These are phyloP conservation scores for Thaumatotibia leucotreta DNA, from an alignment of 1,140 invertebrate species.

Conservation along the genomic window DNA sequence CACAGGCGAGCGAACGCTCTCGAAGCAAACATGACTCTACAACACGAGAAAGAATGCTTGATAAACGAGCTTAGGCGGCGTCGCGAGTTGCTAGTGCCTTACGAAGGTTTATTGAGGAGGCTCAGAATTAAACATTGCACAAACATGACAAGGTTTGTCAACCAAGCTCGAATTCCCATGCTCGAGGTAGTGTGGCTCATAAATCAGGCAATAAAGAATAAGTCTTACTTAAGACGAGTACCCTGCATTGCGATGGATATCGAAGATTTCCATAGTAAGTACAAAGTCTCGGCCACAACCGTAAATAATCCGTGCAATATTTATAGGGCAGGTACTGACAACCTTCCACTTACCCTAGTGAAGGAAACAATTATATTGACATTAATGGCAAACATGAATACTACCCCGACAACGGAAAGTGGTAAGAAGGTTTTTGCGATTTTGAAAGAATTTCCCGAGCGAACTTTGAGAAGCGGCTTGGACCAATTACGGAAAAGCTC, in stretches of 20 bases:
- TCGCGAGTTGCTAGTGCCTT: slow-evolving; percentile 39
- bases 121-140: slow-evolving; percentile 36
- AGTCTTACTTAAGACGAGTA: slow-evolving; percentile 30
- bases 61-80: slow-evolving; percentile 51
- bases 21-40: slow-evolving; percentile 38
- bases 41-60: slow-evolving; percentile 50
- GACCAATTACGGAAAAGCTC: slow-evolving; percentile 53
- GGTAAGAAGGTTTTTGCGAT: slow-evolving; percentile 46
- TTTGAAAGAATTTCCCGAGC: slow-evolving; percentile 47
- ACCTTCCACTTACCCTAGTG: slow-evolving; percentile 33
- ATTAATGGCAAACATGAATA: slow-evolving; percentile 43
- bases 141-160: slow-evolving; percentile 47
- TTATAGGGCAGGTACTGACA: slow-evolving; percentile 34
- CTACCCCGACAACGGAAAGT: slow-evolving; percentile 24
- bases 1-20: slow-evolving; percentile 42
- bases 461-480: slow-evolving; percentile 37
- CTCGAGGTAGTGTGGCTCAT: slow-evolving; percentile 56
- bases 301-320: slow-evolving; percentile 37
- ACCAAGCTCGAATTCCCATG: slow-evolving; percentile 50
- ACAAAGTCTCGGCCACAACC: slow-evolving; percentile 34
- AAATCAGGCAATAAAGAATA: slow-evolving; percentile 37
- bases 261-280: slow-evolving; percentile 53
- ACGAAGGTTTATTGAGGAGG: slow-evolving; percentile 52
- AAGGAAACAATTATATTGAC: slow-evolving; percentile 55
- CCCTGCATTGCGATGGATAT: slow-evolving; percentile 43